Percentiles rank a stretch among this genome's conserved stretches.
These are phyloP conservation scores for Stichodactyla mertensii DNA, from an alignment of 64 coral and sea anemone species.

Conservation along the genomic window DNA sequence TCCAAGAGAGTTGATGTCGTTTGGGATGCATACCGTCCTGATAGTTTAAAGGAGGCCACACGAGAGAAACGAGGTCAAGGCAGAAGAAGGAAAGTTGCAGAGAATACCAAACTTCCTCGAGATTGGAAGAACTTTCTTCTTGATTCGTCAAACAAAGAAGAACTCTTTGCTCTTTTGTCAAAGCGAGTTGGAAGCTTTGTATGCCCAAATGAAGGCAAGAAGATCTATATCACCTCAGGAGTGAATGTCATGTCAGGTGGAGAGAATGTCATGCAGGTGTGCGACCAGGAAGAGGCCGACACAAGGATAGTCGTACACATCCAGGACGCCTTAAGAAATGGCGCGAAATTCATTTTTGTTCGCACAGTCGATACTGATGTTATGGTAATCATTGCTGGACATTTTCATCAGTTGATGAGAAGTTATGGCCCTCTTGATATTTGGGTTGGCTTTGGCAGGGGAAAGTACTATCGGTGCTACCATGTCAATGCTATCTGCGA, in stretches of 20 bases:
- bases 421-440: slow-evolving; percentile 6
- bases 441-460: slow-evolving; percentile 54
- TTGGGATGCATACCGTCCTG: neutral
- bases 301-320: slow-evolving; percentile 40
- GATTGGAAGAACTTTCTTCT: slow-evolving; percentile 23
- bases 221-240: slow-evolving; percentile 14
- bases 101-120: neutral
- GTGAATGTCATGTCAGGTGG: slow-evolving; percentile 9
- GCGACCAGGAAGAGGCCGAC: slow-evolving; percentile 49
- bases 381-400: slow-evolving; percentile 46
- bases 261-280: slow-evolving; percentile 10
- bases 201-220: neutral
- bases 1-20: too few species aligned
- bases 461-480: neutral
- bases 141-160: slow-evolving; percentile 24
- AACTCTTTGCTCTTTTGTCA: slow-evolving; percentile 28
- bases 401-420: neutral
- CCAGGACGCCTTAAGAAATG: neutral
- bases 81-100: slow-evolving; percentile 16
- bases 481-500: slow-evolving; percentile 10
- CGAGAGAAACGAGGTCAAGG: slow-evolving; percentile 32
- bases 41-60: slow-evolving; percentile 17
- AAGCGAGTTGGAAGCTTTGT: slow-evolving; percentile 15
- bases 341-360: neutral
- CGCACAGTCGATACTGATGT: slow-evolving; percentile 42